These are phyloP conservation scores for Formica exsecta DNA, from an alignment of 1,140 invertebrate species.

Conservation along the genomic window DNA sequence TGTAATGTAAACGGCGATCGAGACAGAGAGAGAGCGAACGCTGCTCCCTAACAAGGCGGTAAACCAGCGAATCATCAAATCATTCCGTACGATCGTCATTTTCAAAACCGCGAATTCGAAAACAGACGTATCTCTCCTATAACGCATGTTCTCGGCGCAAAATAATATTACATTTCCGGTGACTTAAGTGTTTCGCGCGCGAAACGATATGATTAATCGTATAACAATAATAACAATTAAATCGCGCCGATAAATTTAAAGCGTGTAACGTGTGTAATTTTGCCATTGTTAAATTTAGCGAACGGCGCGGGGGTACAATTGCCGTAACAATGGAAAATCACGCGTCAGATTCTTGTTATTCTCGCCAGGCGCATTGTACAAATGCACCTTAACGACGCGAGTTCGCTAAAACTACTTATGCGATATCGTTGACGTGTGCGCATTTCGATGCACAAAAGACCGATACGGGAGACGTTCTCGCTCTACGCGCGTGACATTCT, in stretches of 20 bases:
- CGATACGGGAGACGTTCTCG: slow-evolving; percentile 22
- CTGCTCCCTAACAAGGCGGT: slow-evolving; percentile 58
- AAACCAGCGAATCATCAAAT: slow-evolving; percentile 61
- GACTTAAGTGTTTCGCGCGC: neutral
- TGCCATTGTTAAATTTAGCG: slow-evolving; percentile 30
- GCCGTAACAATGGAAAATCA: slow-evolving; percentile 39
- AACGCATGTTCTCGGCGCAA: too few relatives aligned
- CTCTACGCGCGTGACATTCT: neutral
- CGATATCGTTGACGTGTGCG: slow-evolving; percentile 34
- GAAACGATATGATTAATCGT: slow-evolving; percentile 31
- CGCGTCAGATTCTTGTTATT: slow-evolving; percentile 43
- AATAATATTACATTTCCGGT: neutral
- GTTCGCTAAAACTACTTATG: slow-evolving; percentile 37
- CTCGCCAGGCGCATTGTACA: neutral
- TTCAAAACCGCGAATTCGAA: slow-evolving; percentile 47
- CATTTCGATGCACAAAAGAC: slow-evolving; percentile 3
- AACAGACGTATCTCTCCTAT: too few relatives aligned
- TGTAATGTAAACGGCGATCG: slow-evolving; percentile 27
- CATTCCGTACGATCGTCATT: slow-evolving; percentile 55
- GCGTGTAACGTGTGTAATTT: slow-evolving; percentile 22
- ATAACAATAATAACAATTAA: slow-evolving; percentile 5
- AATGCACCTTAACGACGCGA: slow-evolving; percentile 56
- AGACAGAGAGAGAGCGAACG: neutral
- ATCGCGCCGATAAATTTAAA: neutral
- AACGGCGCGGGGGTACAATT: slow-evolving; percentile 1